A percentile compares a stretch with the other conserved stretches of the same genome.
Conservation (phyloP, 2,797 vertebrate species). For the Tokudaia tokunoshimensis region DNA sequence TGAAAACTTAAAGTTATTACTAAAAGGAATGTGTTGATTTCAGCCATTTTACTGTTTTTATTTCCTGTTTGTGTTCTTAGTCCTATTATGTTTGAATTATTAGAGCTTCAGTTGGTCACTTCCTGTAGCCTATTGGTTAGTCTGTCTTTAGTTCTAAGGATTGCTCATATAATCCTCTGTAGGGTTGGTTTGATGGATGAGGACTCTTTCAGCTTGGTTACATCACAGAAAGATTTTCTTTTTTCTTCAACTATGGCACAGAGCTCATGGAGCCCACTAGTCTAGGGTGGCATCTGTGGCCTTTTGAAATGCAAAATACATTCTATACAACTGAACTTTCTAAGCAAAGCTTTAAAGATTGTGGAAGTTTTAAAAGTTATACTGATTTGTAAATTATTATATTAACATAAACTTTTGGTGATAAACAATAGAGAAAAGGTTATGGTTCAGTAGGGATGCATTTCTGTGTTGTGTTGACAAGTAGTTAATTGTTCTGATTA, state of each 20-base stretch:
- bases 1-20: background rate
- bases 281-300: no score
- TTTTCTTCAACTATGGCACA: background rate
- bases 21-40: background rate
- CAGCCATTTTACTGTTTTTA: background rate
- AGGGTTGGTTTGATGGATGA: no score
- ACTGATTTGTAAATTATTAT: background rate
- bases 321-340: background rate
- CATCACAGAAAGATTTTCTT: background rate
- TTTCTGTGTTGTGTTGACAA: background rate
- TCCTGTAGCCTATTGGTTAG: background rate
- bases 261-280: background rate
- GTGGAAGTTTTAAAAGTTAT: background rate
- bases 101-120: no score
- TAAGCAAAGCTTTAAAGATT: background rate
- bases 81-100: background rate
- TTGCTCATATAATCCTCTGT: background rate
- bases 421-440: background rate
- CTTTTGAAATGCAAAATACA: background rate
- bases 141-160: background rate
- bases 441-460: background rate
- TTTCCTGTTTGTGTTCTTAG: background rate
- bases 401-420: background rate
- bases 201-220: background rate
- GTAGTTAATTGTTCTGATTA: background rate